Evolutionary conservation across 2,797 vertebrate genomes (phyloP).

Genomic region (Ficedula albicollis): DNA sequence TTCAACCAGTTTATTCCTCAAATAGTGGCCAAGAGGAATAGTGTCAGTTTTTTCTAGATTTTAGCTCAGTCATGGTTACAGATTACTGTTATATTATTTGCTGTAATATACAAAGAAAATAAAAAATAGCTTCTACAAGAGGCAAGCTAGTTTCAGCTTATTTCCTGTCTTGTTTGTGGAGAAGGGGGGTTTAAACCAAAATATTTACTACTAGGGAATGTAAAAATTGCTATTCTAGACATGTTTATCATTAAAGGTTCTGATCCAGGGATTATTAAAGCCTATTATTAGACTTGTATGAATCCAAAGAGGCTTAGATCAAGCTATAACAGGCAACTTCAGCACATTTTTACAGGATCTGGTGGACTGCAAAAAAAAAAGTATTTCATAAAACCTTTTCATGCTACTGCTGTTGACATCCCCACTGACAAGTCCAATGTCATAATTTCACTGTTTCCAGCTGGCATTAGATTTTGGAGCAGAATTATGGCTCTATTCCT

Average conservation of each 20-base stretch:
- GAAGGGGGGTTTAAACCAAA: not conserved
- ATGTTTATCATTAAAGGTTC: not conserved
- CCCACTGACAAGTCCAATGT: conserved; percentile 57
- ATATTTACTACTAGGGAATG: not conserved
- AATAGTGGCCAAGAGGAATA: not conserved
- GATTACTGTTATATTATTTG: not conserved
- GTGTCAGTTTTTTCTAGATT: not conserved
- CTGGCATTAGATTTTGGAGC: conserved; percentile 60
- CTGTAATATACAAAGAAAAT: not conserved
- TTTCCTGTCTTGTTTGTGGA: not conserved
- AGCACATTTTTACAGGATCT: conserved; percentile 22
- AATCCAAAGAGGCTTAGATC: not conserved
- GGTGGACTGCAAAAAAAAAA: conserved; percentile 10
- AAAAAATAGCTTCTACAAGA: not conserved
- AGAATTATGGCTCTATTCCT: conserved; percentile 69
- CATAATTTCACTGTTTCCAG: conserved; percentile 67
- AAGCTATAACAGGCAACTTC: not conserved
- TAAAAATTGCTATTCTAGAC: conserved; percentile 3
- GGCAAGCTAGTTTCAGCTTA: not conserved
- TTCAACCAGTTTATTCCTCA: not conserved
- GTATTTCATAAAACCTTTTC: conserved; percentile 34
- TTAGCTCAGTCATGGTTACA: not conserved
- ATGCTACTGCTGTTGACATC: conserved; percentile 56
- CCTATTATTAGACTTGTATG: not conserved
- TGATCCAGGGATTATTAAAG: not conserved